Base-by-base conservation (phyloP, 2,888 invertebrate genomes). In the Endotricha flammealis region DNA sequence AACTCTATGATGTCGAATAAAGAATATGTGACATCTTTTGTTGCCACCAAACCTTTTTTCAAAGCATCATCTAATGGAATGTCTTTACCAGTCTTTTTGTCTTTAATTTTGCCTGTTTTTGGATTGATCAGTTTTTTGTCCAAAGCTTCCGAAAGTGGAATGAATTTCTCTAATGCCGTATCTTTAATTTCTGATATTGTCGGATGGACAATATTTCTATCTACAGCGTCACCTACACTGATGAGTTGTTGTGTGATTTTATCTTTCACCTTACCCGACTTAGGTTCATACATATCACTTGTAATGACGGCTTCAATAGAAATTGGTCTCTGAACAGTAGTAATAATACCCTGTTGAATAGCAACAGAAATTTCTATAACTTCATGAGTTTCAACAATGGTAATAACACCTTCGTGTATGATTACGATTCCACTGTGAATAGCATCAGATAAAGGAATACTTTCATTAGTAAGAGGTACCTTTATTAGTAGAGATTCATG, bases 111-210 rank as follows among this genome's bases (percentile, higher is more conserved):
- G 31, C 95, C 95, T 4, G 90, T 91, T 50, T 90, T 88, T 0
- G 92, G 76, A 57, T 93, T 83, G 11, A 95, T 80, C 14, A 95
- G 72, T 51, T 92, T 91, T 23, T 87, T 88, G 30, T 90, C 83
- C 29, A 95, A 80, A 16, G 95, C 94, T 66, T 95, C 92, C 28
- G 91, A 90, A 31, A 97, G 82, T 3, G 93, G 89, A 1, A 96
- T 72, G 47, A 91, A 92, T 47, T 90, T 89, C 35, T 93, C 91
- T 29, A 90, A 89, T 53, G 90, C 88, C 0, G 93, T 92, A 64
- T 96, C 94, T 65, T 92, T 92, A 46, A 95, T 91, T 71, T 93
- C 90, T 3, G 94, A 93, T 48, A 95, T 93, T 42, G 91, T 92
- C 1, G 94, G 91, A 73, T 95, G 94, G 14, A 97, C 89, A 44